phyloP scores from a whole-genome alignment of 2,797 vertebrate genomes.

The Xenentodon cancila region DNA sequence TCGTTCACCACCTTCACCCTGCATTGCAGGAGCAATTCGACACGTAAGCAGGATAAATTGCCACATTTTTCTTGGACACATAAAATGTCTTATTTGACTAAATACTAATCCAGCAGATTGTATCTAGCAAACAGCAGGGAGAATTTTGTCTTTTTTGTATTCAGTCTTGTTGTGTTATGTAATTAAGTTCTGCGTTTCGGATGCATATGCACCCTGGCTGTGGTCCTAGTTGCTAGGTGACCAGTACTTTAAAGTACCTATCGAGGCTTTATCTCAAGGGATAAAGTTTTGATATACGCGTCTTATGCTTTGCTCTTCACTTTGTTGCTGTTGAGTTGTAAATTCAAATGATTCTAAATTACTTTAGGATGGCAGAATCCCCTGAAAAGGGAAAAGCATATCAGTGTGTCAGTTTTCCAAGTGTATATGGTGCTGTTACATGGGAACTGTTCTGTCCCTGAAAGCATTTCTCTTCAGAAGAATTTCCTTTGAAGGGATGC shows the following conservation, averaged over 20 bases:
- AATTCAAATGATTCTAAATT: constrained; percentile 59
- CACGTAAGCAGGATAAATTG: constrained; percentile 38
- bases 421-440: constrained; percentile 36
- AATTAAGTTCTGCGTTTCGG: constrained; percentile 35
- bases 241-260: no score
- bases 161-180: constrained; percentile 38
- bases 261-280: no score
- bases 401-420: constrained; percentile 35
- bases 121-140: constrained; percentile 30
- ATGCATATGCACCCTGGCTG: constrained; percentile 51
- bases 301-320: constrained; percentile 28
- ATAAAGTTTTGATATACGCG: constrained; percentile 40
- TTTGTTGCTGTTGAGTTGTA: constrained; percentile 63
- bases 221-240: constrained; percentile 57
- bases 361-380: constrained; percentile 25
- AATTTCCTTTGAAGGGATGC: constrained; percentile 65
- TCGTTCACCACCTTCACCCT: constrained; percentile 22
- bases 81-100: constrained; percentile 41
- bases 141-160: constrained; percentile 35
- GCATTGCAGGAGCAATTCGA: constrained; percentile 35
- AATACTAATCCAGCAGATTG: constrained; percentile 31
- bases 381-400: constrained; percentile 6
- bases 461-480: constrained; percentile 58
- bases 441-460: constrained; percentile 35
- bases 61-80: constrained; percentile 25